Evolutionary conservation across 1,140 invertebrate genomes (phyloP).

Genomic region (Phymastichus coffea): DNA sequence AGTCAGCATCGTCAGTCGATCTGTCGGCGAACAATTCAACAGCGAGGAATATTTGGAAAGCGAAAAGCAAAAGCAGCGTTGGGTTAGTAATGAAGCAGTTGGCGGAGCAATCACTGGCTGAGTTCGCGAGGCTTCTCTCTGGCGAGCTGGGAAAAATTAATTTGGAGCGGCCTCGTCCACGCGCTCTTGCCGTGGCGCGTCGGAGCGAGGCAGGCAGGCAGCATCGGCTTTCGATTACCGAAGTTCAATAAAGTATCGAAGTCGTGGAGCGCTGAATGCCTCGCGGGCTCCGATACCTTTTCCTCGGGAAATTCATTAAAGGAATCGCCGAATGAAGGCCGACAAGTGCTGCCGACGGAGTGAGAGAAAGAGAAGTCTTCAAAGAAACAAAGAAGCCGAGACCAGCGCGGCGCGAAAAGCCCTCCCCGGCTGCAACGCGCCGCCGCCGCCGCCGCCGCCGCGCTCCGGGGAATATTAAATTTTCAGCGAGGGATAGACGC

Average conservation of each 20-base stretch:
- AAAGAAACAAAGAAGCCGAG: not conserved
- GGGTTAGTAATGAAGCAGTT: too few species aligned
- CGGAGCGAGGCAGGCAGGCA: too few species aligned
- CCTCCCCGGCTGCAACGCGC: not conserved
- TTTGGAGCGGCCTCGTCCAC: constrained; percentile 10
- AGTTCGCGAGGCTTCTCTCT: too few species aligned
- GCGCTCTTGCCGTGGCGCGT: too few species aligned
- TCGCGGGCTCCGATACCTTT: not conserved
- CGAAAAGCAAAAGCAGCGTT: too few species aligned
- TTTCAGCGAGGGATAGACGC: constrained; percentile 1
- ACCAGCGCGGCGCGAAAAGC: not conserved
- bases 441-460: not conserved
- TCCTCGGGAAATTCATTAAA: constrained; percentile 24
- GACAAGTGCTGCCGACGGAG: constrained; percentile 8
- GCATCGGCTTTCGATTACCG: not conserved
- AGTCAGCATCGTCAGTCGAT: too few species aligned
- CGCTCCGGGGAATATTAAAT: constrained; percentile 21
- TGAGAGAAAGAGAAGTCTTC: not conserved
- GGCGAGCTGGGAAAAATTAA: constrained; percentile 5
- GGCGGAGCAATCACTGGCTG: too few species aligned
- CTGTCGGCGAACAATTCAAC: too few species aligned
- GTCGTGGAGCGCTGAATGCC: not conserved
- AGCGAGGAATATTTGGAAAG: too few species aligned
- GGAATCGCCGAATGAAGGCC: constrained; percentile 14
- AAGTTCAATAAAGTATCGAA: constrained; percentile 29